Evolutionary conservation across 1,140 invertebrate species (phyloP).

Genomic region (Psilanteris sp.): DNA sequence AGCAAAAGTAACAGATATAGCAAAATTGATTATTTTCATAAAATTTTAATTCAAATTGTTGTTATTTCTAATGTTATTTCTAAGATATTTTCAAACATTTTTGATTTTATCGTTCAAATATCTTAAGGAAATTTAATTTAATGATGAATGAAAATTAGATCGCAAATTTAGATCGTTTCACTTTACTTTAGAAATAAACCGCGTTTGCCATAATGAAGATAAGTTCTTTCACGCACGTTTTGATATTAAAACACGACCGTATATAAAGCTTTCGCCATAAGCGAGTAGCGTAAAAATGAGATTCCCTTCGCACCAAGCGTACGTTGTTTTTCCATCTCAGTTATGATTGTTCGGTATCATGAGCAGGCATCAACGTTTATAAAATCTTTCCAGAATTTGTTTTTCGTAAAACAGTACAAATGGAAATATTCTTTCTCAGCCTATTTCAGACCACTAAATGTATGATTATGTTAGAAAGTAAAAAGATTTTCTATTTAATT

Average conservation of each 20-base stretch:
- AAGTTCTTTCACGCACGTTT: constrained; percentile 50
- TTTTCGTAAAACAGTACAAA: constrained; percentile 17
- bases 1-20: too few species aligned
- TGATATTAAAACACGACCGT: constrained; percentile 45
- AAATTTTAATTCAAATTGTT: too few species aligned
- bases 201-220: constrained; percentile 28
- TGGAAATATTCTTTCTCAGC: constrained; percentile 22
- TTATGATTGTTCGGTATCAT: constrained; percentile 44
- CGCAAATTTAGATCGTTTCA: constrained; percentile 40
- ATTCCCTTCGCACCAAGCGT: constrained; percentile 20
- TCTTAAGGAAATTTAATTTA: too few species aligned
- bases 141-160: constrained; percentile 31
- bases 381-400: constrained; percentile 15
- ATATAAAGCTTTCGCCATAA: constrained; percentile 46
- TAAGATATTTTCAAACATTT: too few species aligned
- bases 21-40: too few species aligned
- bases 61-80: too few species aligned
- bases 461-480: too few species aligned
- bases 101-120: too few species aligned
- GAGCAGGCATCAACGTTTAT: constrained; percentile 37
- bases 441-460: constrained; percentile 18
- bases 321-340: constrained; percentile 36
- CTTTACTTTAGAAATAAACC: constrained; percentile 16
- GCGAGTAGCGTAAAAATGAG: constrained; percentile 39
- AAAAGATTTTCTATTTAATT: too few species aligned